phyloP scores from a whole-genome alignment of 2,113 vertebrate species.

The Eonycteris spelaea region DNA sequence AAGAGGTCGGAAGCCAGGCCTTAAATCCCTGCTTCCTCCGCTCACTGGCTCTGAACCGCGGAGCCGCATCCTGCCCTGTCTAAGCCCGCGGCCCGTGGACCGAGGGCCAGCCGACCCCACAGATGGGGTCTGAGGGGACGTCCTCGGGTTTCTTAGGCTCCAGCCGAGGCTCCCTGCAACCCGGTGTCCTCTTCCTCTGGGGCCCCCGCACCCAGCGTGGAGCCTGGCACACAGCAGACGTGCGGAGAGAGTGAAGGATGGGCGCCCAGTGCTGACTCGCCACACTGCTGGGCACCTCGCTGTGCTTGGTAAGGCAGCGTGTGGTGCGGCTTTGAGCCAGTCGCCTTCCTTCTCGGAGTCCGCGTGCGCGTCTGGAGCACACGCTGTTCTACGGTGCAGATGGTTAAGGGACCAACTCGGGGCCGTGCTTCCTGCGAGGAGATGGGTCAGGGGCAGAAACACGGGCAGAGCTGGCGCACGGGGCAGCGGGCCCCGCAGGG shows the following conservation, averaged over 20 bases:
- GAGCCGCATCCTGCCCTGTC: background rate
- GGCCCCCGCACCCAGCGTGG: rapidly evolving
- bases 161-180: no score
- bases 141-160: background rate
- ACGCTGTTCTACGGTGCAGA: no score
- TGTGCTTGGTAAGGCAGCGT: background rate
- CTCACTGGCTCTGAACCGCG: background rate
- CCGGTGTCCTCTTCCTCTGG: no score
- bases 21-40: background rate
- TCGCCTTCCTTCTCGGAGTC: background rate
- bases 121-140: no score
- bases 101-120: no score
- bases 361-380: no score
- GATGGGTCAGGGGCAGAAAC: background rate
- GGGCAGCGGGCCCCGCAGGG: background rate
- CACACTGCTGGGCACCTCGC: rapidly evolving
- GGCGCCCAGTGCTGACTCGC: no score
- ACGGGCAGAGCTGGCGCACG: no score
- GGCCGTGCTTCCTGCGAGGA: background rate
- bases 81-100: no score
- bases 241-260: background rate
- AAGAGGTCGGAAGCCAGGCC: background rate
- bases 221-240: no score
- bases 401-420: background rate
- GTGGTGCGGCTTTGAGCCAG: background rate